These are phyloP conservation scores for Brachionus rubens DNA, from an alignment of 1,140 invertebrate species.

Conservation along the genomic window DNA sequence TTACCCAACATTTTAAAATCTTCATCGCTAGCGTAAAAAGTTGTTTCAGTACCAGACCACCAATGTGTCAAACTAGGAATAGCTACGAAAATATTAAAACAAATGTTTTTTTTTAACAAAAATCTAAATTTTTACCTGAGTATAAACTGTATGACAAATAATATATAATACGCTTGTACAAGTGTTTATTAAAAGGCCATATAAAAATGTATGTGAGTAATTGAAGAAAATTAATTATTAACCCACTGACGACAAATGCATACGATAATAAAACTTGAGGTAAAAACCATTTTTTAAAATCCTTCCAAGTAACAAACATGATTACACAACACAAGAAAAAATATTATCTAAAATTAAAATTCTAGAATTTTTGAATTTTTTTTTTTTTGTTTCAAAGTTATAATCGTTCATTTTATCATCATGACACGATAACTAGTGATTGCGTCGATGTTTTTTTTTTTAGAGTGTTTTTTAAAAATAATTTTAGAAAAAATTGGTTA, in stretches of 20 bases:
- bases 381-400: too few species aligned
- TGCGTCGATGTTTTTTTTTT: too few species aligned
- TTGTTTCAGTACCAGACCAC: constrained; percentile 76
- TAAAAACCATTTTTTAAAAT: constrained; percentile 50
- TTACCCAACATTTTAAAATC: constrained; percentile 76
- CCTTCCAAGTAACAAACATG: constrained; percentile 33
- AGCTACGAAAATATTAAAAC: constrained; percentile 65
- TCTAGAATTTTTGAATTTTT: background rate
- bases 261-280: constrained; percentile 76
- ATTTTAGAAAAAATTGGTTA: too few species aligned
- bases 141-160: constrained; percentile 74
- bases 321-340: background rate
- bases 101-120: constrained; percentile 45
- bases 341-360: background rate
- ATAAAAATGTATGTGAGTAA: constrained; percentile 52
- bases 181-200: constrained; percentile 56
- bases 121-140: constrained; percentile 71
- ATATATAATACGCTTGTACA: constrained; percentile 83
- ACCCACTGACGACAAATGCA: constrained; percentile 80
- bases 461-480: too few species aligned
- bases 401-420: too few species aligned
- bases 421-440: too few species aligned
- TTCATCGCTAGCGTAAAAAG: constrained; percentile 75
- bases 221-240: constrained; percentile 73
- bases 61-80: constrained; percentile 85